Percentiles rank a stretch among this genome's conserved stretches.
phyloP scores from a whole-genome alignment of 2,888 invertebrate species.

The Mongoloraphidia duomilia region DNA sequence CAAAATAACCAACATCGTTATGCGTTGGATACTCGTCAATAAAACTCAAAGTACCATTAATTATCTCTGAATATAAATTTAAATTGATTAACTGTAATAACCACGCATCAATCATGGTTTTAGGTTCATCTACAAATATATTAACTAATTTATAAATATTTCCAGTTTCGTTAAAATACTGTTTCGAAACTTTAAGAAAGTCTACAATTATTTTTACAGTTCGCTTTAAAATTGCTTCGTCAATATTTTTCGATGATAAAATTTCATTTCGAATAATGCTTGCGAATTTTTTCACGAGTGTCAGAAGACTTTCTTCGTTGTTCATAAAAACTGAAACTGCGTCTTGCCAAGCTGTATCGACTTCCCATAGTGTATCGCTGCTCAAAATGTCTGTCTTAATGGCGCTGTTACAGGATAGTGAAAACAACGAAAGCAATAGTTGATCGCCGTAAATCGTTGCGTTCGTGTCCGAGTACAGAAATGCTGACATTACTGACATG shows the following conservation, averaged over 20 bases:
- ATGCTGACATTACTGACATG: constrained; percentile 35
- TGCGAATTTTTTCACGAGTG: constrained; percentile 23
- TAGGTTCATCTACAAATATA: neutral
- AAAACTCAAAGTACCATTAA: neutral
- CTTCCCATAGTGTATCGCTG: constrained; percentile 38
- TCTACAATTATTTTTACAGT: neutral
- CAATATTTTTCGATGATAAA: constrained; percentile 10
- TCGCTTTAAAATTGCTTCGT: neutral
- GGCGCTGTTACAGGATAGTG: constrained; percentile 28
- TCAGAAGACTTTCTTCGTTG: constrained; percentile 18
- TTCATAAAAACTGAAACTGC: constrained; percentile 25
- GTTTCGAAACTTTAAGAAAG: neutral
- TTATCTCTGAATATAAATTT: constrained; percentile 1
- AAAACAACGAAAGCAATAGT: constrained; percentile 33
- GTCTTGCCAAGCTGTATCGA: constrained; percentile 43
- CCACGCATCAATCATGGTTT: neutral
- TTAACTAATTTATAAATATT: neutral
- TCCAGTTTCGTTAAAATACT: too few species aligned
- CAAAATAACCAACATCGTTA: neutral
- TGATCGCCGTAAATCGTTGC: constrained; percentile 27
- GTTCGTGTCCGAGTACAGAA: constrained; percentile 32
- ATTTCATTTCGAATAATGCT: constrained; percentile 23
- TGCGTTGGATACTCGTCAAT: neutral
- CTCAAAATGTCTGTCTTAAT: constrained; percentile 26
- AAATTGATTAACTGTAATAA: neutral